phyloP scores from a whole-genome alignment of 2,888 invertebrate species.

The Spodoptera picta region DNA sequence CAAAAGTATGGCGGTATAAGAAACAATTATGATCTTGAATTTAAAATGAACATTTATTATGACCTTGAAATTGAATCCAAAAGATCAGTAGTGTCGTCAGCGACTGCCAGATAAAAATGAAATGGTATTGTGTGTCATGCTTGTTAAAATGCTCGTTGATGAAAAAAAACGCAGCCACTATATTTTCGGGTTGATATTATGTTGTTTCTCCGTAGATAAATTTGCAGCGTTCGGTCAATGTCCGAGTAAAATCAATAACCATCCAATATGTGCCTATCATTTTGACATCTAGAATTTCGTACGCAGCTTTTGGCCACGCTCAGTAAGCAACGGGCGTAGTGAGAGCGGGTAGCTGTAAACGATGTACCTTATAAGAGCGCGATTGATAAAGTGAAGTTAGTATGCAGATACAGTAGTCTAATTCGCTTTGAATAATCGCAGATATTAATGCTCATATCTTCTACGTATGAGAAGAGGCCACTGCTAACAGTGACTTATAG shows the following conservation, averaged over 20 bases:
- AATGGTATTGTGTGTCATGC: neutral
- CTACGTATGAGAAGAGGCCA: too few relatives aligned
- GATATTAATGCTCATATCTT: too few relatives aligned
- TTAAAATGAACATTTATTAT: too few relatives aligned
- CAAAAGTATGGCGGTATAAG: too few relatives aligned
- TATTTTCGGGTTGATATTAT: slow-evolving; percentile 21
- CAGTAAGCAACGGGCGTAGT: slow-evolving; percentile 36
- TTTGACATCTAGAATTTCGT: slow-evolving; percentile 83
- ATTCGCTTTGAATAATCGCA: too few relatives aligned
- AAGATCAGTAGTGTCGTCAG: too few relatives aligned
- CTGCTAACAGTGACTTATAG: too few relatives aligned
- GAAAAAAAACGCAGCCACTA: slow-evolving; percentile 8
- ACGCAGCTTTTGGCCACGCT: slow-evolving; percentile 64
- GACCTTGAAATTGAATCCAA: too few relatives aligned
- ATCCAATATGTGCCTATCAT: slow-evolving; percentile 83
- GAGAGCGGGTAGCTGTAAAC: slow-evolving; percentile 41
- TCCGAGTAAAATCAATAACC: slow-evolving; percentile 80
- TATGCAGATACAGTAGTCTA: too few relatives aligned
- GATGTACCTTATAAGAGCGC: slow-evolving; percentile 1
- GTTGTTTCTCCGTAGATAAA: slow-evolving; percentile 46
- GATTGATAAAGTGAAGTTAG: too few relatives aligned
- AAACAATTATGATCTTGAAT: too few relatives aligned
- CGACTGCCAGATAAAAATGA: too few relatives aligned
- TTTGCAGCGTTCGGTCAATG: slow-evolving; percentile 64
- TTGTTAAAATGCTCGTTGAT: slow-evolving; percentile 13